These are phyloP conservation scores for Varanus komodoensis DNA, from an alignment of 2,113 vertebrate genomes.

Conservation along the genomic window DNA sequence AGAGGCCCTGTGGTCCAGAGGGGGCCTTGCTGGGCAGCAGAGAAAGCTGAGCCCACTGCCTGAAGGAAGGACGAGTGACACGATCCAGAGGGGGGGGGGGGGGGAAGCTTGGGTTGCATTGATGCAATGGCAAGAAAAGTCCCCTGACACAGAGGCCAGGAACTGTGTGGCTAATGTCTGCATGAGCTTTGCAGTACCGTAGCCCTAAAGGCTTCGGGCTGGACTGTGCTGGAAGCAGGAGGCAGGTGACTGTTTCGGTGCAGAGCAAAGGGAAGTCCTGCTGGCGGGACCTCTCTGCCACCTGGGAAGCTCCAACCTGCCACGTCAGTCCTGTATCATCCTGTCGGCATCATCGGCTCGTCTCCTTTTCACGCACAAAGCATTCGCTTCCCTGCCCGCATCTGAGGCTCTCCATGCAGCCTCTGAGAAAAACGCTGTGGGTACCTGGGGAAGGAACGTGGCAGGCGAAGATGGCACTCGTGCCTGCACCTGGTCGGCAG, in stretches of 20 bases:
- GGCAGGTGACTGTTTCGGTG: too few species aligned
- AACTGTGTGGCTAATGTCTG: too few species aligned
- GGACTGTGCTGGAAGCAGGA: too few species aligned
- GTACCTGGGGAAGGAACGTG: background rate
- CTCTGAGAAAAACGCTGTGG: background rate
- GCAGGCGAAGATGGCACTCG: constrained; percentile 28
- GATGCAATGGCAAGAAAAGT: too few species aligned
- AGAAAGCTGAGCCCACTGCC: too few species aligned
- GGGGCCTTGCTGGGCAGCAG: background rate
- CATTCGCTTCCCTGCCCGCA: background rate
- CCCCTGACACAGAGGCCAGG: too few species aligned
- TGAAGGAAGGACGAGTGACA: too few species aligned
- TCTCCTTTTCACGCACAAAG: background rate
- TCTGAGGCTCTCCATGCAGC: fast-evolving
- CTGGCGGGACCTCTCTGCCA: background rate
- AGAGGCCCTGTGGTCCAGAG: too few species aligned
- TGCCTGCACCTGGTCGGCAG: constrained; percentile 43
- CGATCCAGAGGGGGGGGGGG: too few species aligned
- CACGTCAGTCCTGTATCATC: background rate
- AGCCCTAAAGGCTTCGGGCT: too few species aligned
- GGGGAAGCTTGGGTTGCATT: too few species aligned
- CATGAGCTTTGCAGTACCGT: too few species aligned
- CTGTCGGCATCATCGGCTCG: background rate
- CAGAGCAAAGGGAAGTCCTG: background rate
- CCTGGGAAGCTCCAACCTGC: background rate